Percentiles rank a stretch among this genome's conserved stretches.
These are phyloP conservation scores for Buteo buteo DNA, from an alignment of 2,113 vertebrate genomes.

Conservation along the genomic window DNA sequence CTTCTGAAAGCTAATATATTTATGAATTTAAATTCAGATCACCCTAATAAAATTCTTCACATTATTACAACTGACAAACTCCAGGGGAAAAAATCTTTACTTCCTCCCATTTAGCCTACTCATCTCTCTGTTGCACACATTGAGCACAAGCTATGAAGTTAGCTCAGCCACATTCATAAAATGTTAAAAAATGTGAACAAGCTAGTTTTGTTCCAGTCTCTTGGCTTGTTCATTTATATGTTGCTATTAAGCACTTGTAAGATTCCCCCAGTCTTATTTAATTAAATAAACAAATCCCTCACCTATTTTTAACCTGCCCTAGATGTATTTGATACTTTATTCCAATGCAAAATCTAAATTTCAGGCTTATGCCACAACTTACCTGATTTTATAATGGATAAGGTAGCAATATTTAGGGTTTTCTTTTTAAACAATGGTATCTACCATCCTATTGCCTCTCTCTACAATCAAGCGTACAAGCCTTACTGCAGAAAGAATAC, in stretches of 20 bases:
- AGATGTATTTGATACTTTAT: background rate
- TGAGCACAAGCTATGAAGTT: background rate
- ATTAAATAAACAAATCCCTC: background rate
- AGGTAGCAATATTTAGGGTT: conserved; percentile 64
- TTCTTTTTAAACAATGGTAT: conserved; percentile 44
- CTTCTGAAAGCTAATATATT: background rate
- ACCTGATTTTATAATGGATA: background rate
- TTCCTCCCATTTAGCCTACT: background rate
- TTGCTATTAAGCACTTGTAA: background rate
- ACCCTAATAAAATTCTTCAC: background rate
- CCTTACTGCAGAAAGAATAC: conserved; percentile 50
- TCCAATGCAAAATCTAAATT: background rate
- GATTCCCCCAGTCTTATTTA: background rate
- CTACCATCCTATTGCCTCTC: conserved; percentile 47
- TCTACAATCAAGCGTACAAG: conserved; percentile 34
- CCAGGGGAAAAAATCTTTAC: background rate
- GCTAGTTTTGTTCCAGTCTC: background rate
- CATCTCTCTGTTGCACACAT: background rate
- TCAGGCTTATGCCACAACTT: background rate
- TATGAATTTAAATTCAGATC: background rate
- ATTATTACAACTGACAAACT: background rate
- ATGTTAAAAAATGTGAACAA: background rate
- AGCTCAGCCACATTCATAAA: background rate
- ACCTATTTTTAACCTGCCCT: background rate
- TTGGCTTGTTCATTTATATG: background rate